Conservation (phyloP, 2,113 vertebrate species). For the Prietella phreatophila region DNA sequence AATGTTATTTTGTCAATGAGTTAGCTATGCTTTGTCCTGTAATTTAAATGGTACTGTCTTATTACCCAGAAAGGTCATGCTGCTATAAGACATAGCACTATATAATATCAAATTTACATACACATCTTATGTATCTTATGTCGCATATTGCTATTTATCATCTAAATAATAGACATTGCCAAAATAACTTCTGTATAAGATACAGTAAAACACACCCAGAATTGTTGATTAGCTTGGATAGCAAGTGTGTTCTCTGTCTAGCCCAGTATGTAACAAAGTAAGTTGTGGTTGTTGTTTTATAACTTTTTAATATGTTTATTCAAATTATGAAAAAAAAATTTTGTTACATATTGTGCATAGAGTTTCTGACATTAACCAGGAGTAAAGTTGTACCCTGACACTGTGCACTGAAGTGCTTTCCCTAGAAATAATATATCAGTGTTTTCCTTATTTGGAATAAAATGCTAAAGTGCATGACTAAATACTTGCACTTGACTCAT, state of each 20-base stretch:
- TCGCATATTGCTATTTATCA: background rate
- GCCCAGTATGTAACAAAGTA: background rate
- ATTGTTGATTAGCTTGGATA: background rate
- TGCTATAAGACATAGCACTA: background rate
- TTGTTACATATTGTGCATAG: background rate
- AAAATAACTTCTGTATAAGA: background rate
- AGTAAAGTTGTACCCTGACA: background rate
- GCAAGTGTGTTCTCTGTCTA: background rate
- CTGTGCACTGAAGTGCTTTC: background rate
- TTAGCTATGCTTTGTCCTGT: background rate
- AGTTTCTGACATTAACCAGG: background rate
- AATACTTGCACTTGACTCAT: background rate
- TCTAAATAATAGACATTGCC: background rate
- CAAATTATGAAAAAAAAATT: background rate
- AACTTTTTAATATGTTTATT: background rate
- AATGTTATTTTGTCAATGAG: background rate
- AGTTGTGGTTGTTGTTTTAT: background rate
- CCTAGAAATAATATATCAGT: background rate
- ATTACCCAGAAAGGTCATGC: background rate
- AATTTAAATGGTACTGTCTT: background rate
- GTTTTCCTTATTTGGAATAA: background rate
- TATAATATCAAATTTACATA: background rate
- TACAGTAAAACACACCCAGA: background rate
- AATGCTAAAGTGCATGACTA: background rate
- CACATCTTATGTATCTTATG: background rate